phyloP scores from a whole-genome alignment of 2,113 vertebrate species.

The Eclectus roratus region DNA sequence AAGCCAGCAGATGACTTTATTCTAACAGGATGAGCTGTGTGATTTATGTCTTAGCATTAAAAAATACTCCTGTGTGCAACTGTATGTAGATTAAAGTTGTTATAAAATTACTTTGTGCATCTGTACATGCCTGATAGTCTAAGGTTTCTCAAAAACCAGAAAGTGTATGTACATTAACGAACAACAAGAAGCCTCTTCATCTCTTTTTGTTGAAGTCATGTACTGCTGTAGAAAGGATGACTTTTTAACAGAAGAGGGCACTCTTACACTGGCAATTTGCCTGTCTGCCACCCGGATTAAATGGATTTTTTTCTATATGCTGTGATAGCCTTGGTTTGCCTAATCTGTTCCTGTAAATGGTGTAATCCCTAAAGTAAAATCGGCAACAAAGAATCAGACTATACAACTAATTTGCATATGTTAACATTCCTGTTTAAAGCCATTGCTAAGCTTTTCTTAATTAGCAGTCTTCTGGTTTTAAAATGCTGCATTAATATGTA shows the following conservation, averaged over 20 bases:
- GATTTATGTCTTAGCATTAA: not conserved
- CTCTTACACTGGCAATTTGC: constrained; percentile 26
- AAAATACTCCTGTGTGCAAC: not conserved
- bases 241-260: constrained; percentile 57
- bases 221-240: not conserved
- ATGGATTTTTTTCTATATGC: not conserved
- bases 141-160: not conserved
- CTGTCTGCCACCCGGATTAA: not conserved
- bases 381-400: constrained; percentile 53
- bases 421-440: constrained; percentile 73
- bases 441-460: constrained; percentile 72
- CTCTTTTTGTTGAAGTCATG: not conserved
- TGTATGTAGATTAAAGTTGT: not conserved
- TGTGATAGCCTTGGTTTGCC: constrained; percentile 44
- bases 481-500: constrained; percentile 71
- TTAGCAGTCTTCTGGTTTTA: constrained; percentile 68
- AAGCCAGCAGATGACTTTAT: not conserved
- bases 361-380: constrained; percentile 68
- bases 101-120: not conserved
- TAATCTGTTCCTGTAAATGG: constrained; percentile 66
- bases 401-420: constrained; percentile 61
- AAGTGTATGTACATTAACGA: not conserved
- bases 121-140: not conserved
- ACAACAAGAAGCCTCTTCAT: not conserved
- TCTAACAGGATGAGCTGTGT: not conserved